Percentiles rank a stretch among this genome's conserved stretches.
Evolutionary conservation across 2,113 vertebrate genomes (phyloP).

Genomic region (Sminthopsis crassicaudata): DNA sequence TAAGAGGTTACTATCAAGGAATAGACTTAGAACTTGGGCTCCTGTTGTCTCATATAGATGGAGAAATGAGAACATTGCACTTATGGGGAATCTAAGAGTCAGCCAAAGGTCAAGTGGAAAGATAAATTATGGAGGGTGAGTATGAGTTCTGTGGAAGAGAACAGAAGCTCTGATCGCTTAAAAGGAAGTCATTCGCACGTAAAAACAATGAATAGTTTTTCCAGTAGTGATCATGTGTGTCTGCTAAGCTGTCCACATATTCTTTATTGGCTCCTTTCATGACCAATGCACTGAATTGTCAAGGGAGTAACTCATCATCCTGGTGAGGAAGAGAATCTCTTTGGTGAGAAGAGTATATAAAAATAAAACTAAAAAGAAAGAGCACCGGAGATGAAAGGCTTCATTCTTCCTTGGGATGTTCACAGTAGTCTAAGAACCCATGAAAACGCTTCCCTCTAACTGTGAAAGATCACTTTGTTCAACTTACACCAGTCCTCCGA

Average conservation of each 20-base stretch:
- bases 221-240: neutral
- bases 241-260: slow-evolving; percentile 1
- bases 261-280: neutral
- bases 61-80: neutral
- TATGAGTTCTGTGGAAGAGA: neutral
- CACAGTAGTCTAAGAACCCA: slow-evolving; percentile 67
- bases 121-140: neutral
- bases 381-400: slow-evolving; percentile 38
- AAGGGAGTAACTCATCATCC: neutral
- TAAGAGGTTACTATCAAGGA: neutral
- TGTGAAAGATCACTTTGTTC: slow-evolving; percentile 74
- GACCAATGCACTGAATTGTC: neutral
- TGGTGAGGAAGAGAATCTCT: slow-evolving; percentile 14
- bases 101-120: slow-evolving; percentile 1
- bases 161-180: neutral
- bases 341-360: slow-evolving; percentile 1
- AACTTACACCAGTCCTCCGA: slow-evolving; percentile 45
- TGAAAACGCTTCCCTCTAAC: slow-evolving; percentile 69
- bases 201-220: slow-evolving; percentile 7
- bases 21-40: neutral
- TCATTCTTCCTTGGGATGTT: slow-evolving; percentile 65
- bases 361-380: slow-evolving; percentile 65
- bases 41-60: neutral
- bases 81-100: neutral
- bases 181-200: neutral